phyloP scores from a whole-genome alignment of 2,113 vertebrate genomes.

The Salvelinus fontinalis region DNA sequence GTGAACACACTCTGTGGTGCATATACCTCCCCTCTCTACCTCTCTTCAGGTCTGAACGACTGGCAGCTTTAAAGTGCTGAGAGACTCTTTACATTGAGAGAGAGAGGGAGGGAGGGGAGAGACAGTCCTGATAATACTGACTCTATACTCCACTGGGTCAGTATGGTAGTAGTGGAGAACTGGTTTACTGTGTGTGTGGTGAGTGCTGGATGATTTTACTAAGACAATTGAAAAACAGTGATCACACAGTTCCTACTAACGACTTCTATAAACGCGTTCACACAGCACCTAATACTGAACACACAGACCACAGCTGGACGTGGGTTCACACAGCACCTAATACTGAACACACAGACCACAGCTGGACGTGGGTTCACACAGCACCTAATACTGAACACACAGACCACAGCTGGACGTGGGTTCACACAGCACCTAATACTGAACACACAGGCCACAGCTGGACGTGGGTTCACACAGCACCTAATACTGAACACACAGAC shows the following conservation, averaged over 20 bases:
- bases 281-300: no score
- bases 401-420: no score
- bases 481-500: no score
- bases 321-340: slow-evolving; percentile 14
- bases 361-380: neutral
- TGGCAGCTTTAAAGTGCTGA: slow-evolving; percentile 23
- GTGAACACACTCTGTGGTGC: slow-evolving; percentile 12
- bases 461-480: no score
- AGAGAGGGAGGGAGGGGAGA: neutral
- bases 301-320: neutral
- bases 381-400: no score
- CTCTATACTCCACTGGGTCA: no score
- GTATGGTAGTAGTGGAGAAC: no score
- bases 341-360: slow-evolving; percentile 38
- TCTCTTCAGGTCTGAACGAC: slow-evolving; percentile 16
- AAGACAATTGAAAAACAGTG: neutral
- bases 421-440: no score
- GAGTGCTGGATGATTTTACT: neutral
- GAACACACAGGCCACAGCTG: no score
- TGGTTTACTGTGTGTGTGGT: no score
- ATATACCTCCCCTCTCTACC: slow-evolving; percentile 21
- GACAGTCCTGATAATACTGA: neutral
- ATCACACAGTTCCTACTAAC: neutral
- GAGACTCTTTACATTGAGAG: slow-evolving; percentile 5
- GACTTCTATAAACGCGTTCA: neutral